Conservation (phyloP, 1,140 invertebrate species). For the Ostrea edulis region DNA sequence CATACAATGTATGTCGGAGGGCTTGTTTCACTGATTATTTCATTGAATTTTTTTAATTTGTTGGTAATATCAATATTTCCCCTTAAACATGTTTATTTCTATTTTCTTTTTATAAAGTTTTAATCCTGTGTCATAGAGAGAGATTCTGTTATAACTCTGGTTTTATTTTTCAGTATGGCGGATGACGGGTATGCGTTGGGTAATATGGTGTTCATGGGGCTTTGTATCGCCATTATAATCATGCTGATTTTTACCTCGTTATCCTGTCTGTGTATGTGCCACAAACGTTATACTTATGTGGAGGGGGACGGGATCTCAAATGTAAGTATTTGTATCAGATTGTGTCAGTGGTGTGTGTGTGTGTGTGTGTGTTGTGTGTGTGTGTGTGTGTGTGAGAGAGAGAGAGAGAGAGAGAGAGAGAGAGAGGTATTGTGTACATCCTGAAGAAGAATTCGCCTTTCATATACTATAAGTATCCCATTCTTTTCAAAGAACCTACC, state of each 20-base stretch:
- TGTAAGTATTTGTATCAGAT: background rate
- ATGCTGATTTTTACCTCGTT: background rate
- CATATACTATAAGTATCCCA: no score
- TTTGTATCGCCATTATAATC: background rate
- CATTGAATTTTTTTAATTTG: background rate
- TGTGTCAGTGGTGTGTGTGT: background rate
- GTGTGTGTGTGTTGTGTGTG: background rate
- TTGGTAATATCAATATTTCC: background rate
- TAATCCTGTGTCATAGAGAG: no score
- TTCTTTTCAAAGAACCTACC: no score
- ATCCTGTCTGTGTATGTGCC: background rate
- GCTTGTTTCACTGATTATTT: background rate
- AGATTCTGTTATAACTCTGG: no score
- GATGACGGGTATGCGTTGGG: background rate
- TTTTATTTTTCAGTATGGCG: constrained; percentile 20
- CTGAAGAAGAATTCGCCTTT: no score
- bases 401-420: no score
- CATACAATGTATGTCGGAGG: background rate
- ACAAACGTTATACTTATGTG: background rate
- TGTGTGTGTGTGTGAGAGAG: background rate
- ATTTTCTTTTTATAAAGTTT: no score
- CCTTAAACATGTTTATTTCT: background rate
- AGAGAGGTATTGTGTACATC: no score
- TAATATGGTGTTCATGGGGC: constrained; percentile 23
- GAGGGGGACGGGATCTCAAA: background rate